These are phyloP conservation scores for Xiphydria camelus DNA, from an alignment of 2,888 invertebrate species.

Conservation along the genomic window DNA sequence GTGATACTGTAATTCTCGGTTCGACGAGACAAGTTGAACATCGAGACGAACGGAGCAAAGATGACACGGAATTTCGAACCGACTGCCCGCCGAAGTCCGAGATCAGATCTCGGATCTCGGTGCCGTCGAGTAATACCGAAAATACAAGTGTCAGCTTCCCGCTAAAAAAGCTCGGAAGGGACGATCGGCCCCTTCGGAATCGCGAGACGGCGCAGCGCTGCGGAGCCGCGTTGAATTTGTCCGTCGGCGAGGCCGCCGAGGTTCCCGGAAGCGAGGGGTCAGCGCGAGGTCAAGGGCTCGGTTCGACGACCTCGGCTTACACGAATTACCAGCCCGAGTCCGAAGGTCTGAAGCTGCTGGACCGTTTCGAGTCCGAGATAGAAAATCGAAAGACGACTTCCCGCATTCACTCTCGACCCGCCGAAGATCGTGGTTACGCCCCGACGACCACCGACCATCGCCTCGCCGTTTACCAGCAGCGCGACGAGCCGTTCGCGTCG, in stretches of 20 bases:
- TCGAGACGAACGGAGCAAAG: neutral
- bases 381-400: slow-evolving; percentile 16
- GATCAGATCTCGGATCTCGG: neutral
- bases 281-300: no score
- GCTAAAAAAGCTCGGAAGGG: neutral
- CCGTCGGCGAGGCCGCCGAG: neutral
- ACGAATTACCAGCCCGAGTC: slow-evolving; percentile 4
- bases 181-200: neutral
- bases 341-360: slow-evolving; percentile 15
- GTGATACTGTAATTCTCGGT: neutral
- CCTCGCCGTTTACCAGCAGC: no score
- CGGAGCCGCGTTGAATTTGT: neutral
- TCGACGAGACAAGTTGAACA: no score
- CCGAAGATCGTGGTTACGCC: neutral
- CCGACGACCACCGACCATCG: neutral
- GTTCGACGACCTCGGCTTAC: neutral
- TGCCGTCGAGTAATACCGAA: neutral
- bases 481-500: no score
- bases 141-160: neutral
- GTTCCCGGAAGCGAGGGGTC: neutral
- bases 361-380: slow-evolving; percentile 17
- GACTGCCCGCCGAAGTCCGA: neutral
- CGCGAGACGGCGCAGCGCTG: no score
- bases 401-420: neutral
- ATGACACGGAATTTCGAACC: neutral